phyloP scores from a whole-genome alignment of 1,140 invertebrate species.

The Melitaea cinxia region DNA sequence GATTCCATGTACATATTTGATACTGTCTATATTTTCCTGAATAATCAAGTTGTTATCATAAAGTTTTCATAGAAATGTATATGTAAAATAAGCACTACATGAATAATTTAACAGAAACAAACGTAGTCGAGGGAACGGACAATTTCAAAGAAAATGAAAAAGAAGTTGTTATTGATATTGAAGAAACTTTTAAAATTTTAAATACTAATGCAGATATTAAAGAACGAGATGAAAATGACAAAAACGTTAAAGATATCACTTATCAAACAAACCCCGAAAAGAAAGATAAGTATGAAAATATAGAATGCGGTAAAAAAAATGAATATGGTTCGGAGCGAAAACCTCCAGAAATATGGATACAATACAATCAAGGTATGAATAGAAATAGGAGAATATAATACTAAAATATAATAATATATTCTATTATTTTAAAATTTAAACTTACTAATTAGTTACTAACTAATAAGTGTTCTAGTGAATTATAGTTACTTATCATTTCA shows the following conservation, averaged over 20 bases:
- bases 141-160: conserved; percentile 20
- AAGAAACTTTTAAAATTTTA: not conserved
- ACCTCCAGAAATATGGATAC: conserved; percentile 20
- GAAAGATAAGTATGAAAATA: not conserved
- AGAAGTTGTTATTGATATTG: conserved; percentile 19
- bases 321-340: not conserved
- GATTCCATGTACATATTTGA: not conserved
- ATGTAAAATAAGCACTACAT: not conserved
- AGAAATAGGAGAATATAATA: too few species aligned
- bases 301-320: not conserved
- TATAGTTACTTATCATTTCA: too few species aligned
- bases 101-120: conserved; percentile 4
- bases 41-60: not conserved
- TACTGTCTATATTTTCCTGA: not conserved
- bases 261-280: too few species aligned
- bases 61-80: conserved; percentile 6
- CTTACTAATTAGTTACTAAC: too few species aligned
- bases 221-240: not conserved
- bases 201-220: not conserved
- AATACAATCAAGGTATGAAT: conserved; percentile 24
- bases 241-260: not conserved
- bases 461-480: too few species aligned
- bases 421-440: too few species aligned
- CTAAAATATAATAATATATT: too few species aligned
- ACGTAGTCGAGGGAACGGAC: not conserved